These are phyloP conservation scores for Ericerus pela DNA, from an alignment of 1,140 invertebrate genomes.

Conservation along the genomic window DNA sequence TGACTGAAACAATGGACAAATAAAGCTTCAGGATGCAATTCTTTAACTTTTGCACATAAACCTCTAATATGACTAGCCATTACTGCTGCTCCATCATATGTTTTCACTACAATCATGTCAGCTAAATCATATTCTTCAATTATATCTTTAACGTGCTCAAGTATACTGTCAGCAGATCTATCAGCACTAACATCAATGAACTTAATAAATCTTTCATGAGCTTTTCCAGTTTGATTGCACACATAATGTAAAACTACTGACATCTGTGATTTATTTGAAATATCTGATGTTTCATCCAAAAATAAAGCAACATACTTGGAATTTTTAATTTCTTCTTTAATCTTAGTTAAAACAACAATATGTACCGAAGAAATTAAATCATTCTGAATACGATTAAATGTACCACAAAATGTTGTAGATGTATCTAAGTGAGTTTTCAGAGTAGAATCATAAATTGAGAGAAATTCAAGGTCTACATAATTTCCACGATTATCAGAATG, in stretches of 20 bases:
- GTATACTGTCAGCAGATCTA: neutral
- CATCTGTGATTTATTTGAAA: too few species aligned
- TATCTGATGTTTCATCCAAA: too few species aligned
- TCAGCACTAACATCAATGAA: too few species aligned
- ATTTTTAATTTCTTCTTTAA: too few species aligned
- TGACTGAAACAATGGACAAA: too few species aligned
- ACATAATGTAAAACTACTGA: too few species aligned
- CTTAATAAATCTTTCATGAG: too few species aligned
- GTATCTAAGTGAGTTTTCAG: slow-evolving; percentile 1
- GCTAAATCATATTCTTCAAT: neutral
- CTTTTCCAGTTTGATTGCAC: too few species aligned
- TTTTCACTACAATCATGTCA: slow-evolving; percentile 1
- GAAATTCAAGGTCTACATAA: neutral
- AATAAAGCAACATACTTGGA: too few species aligned
- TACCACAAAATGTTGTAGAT: neutral
- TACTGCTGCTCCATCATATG: slow-evolving; percentile 1
- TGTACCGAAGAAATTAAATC: too few species aligned
- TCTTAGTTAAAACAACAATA: too few species aligned
- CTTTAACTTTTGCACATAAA: neutral
- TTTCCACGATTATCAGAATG: neutral
- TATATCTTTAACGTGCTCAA: slow-evolving; percentile 4
- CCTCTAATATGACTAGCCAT: neutral
- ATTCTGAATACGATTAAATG: slow-evolving; percentile 11
- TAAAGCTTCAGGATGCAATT: neutral
- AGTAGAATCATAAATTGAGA: slow-evolving; percentile 8